These are phyloP conservation scores for Neodiprion virginianus DNA, from an alignment of 1,140 invertebrate genomes.

Conservation along the genomic window DNA sequence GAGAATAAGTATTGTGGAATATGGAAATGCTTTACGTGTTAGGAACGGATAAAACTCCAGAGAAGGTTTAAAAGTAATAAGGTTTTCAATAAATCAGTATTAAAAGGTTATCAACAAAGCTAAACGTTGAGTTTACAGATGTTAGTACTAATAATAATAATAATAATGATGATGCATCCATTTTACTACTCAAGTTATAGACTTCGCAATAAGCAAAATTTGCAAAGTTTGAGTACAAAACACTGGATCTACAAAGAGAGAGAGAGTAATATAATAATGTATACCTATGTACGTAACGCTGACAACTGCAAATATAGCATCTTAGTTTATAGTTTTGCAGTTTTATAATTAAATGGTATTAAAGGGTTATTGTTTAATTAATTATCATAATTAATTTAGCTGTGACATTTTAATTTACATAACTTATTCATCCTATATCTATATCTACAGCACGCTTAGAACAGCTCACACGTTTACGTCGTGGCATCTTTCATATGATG, in stretches of 20 bases:
- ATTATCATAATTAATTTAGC: constrained; percentile 8
- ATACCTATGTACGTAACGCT: neutral
- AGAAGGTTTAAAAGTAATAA: too few relatives aligned
- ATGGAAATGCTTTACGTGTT: too few relatives aligned
- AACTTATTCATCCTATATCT: constrained; percentile 8
- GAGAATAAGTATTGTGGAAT: too few relatives aligned
- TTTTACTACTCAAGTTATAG: neutral
- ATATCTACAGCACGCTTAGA: neutral
- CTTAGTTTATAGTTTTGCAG: neutral
- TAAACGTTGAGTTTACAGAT: neutral
- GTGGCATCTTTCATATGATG: neutral
- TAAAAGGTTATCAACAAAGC: too few relatives aligned
- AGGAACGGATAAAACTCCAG: too few relatives aligned
- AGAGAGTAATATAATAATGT: neutral
- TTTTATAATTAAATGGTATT: constrained; percentile 3
- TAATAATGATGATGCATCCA: neutral
- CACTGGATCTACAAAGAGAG: neutral
- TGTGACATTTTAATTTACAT: constrained; percentile 13
- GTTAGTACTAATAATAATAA: neutral
- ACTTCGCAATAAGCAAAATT: neutral
- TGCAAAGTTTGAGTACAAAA: neutral
- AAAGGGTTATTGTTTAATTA: neutral
- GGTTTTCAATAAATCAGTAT: too few relatives aligned
- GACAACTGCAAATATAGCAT: neutral
- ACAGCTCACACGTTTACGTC: neutral